Conservation (phyloP, 1,140 invertebrate genomes). For the Formica exsecta region DNA sequence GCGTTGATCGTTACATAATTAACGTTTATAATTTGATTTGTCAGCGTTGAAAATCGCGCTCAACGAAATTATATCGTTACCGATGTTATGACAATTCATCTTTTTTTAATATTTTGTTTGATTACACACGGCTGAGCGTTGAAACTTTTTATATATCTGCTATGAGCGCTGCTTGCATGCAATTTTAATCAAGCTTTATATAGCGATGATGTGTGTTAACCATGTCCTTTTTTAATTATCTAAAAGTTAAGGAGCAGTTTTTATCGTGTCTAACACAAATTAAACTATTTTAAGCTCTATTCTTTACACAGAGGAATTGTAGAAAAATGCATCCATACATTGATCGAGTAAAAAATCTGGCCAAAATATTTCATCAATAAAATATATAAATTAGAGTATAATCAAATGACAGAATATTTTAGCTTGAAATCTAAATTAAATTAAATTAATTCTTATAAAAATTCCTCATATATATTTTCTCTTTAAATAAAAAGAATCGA, state of each 20-base stretch:
- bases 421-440: background rate
- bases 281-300: background rate
- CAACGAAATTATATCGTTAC: constrained; percentile 2
- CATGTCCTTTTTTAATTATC: constrained; percentile 59
- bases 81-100: background rate
- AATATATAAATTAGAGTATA: background rate
- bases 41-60: constrained; percentile 15
- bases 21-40: background rate
- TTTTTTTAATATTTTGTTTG: background rate
- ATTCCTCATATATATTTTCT: background rate
- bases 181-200: constrained; percentile 44
- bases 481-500: background rate
- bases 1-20: background rate
- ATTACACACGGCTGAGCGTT: background rate
- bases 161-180: background rate
- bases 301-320: background rate
- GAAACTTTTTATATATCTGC: constrained; percentile 11
- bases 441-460: background rate
- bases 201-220: constrained; percentile 21
- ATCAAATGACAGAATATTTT: background rate
- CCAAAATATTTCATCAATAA: background rate
- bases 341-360: background rate
- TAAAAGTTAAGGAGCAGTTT: background rate
- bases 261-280: too few relatives aligned
- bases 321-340: background rate